Conservation (phyloP, 2,113 vertebrate species). For the Typhlomys cinereus region DNA sequence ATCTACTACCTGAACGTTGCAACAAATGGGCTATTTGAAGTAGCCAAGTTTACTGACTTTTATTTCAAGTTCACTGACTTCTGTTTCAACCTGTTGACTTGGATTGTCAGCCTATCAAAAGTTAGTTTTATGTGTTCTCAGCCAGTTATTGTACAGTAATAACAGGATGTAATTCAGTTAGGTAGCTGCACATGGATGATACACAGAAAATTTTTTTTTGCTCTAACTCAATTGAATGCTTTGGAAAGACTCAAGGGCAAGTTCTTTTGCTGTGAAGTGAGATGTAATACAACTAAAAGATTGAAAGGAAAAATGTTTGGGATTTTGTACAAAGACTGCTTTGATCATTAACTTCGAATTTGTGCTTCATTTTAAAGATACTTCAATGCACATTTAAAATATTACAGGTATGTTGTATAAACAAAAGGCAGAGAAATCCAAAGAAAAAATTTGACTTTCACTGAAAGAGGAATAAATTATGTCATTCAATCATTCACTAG, state of each 20-base stretch:
- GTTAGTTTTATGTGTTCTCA: slow-evolving; percentile 1
- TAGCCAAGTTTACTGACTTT: not conserved
- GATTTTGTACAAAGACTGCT: not conserved
- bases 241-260: slow-evolving; percentile 6
- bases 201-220: not conserved
- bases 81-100: not conserved
- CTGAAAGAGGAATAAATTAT: not conserved
- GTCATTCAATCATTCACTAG: too few species aligned
- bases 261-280: not conserved
- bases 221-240: not conserved
- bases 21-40: not conserved
- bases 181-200: not conserved
- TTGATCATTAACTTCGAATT: slow-evolving; percentile 2
- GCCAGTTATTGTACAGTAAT: not conserved
- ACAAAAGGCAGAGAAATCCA: not conserved
- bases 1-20: not conserved
- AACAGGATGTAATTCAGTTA: slow-evolving; percentile 11
- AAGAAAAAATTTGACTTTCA: not conserved
- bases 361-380: too few species aligned
- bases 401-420: not conserved
- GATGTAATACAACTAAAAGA: not conserved
- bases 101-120: not conserved
- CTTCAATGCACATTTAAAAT: not conserved
- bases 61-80: not conserved
- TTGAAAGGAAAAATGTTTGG: not conserved